Evolutionary conservation across 2,113 vertebrate genomes (phyloP), one percentile per base, ranked within the genome.

Genomic region (Lynx canadensis): DNA sequence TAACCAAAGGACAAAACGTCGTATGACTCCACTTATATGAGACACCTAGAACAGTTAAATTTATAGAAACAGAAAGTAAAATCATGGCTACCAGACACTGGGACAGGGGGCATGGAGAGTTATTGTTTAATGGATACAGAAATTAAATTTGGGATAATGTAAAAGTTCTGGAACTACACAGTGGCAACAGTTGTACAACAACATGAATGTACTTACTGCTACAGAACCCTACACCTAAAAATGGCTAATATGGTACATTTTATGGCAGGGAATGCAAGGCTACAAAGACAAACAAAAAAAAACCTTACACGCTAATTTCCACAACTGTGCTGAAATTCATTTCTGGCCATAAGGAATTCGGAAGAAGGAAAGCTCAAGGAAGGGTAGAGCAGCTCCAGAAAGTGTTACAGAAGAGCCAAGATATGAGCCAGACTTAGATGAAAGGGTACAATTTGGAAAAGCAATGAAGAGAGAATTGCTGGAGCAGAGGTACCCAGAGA

Each of bases 391-490:
- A 81, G 85, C 16, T 91, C 23, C 74, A 31, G 14, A 80, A 91
- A 63, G 29, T 80, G 60, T 52, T 69, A 74, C 23, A 78, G 12
- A 85, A 80, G 94, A 83, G 19, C 13, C 7, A 95, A 38, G 18
- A 38, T 85, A 48, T 38, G 60, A 81, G 36, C 25, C 4, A 10
- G 18, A 41, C 25, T 90, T 55, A 48, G 27, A 38, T 60, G 48
- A 95, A 90, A 69, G 31, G 23, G 10, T 71, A 52, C 14, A 93
- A n/a, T 95, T 87, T 83, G 38, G 33, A 87, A 50, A 82, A 90
- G 8, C 7, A 81, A 25, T 21, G 18, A 92, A 15, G 16, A 74
- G 36, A 86, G 11, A 89, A 69, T 73, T 69, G 14, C 29, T 33
- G 11, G n/a, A 82, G 19, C 52, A 90, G 79, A 83, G 65, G 18